A percentile compares a stretch with the other conserved stretches of the same genome.
Evolutionary conservation across 2,797 vertebrate species (phyloP).

Genomic region (Peromyscus melanophrys): DNA sequence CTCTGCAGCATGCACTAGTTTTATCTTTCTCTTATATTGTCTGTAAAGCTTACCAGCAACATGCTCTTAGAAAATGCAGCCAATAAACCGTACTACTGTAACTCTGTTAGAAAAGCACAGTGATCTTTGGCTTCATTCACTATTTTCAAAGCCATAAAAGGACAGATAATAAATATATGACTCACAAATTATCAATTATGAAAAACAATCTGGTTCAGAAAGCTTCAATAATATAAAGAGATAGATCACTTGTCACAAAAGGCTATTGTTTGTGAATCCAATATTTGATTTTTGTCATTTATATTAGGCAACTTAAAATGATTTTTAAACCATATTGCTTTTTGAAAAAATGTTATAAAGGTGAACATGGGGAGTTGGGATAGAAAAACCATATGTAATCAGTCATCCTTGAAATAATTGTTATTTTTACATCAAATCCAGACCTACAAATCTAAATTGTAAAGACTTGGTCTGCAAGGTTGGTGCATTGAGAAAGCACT

Average conservation of each 20-base stretch:
- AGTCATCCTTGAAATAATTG: constrained; percentile 81
- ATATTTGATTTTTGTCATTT: constrained; percentile 87
- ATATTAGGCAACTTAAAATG: constrained; percentile 85
- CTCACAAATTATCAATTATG: constrained; percentile 90
- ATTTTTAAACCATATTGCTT: constrained; percentile 88
- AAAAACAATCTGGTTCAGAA: constrained; percentile 89
- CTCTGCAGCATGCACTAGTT: constrained; percentile 62
- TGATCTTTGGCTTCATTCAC: constrained; percentile 86
- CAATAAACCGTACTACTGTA: constrained; percentile 84
- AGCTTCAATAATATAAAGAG: constrained; percentile 88
- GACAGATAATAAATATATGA: constrained; percentile 89
- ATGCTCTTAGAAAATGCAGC: constrained; percentile 83
- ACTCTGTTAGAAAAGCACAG: constrained; percentile 81
- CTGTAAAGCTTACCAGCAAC: constrained; percentile 77
- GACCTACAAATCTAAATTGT: constrained; percentile 67
- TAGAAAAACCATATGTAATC: constrained; percentile 81
- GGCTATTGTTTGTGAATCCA: constrained; percentile 88
- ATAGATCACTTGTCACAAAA: constrained; percentile 90
- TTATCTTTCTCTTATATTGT: constrained; percentile 74
- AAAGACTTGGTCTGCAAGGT: constrained; percentile 58
- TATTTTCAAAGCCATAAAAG: constrained; percentile 88
- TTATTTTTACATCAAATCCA: constrained; percentile 72
- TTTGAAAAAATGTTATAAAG: constrained; percentile 84
- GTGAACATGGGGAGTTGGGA: constrained; percentile 76
- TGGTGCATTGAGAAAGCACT: background rate